These are phyloP conservation scores for Myxocyprinus asiaticus DNA, from an alignment of 2,113 vertebrate genomes.

Conservation along the genomic window DNA sequence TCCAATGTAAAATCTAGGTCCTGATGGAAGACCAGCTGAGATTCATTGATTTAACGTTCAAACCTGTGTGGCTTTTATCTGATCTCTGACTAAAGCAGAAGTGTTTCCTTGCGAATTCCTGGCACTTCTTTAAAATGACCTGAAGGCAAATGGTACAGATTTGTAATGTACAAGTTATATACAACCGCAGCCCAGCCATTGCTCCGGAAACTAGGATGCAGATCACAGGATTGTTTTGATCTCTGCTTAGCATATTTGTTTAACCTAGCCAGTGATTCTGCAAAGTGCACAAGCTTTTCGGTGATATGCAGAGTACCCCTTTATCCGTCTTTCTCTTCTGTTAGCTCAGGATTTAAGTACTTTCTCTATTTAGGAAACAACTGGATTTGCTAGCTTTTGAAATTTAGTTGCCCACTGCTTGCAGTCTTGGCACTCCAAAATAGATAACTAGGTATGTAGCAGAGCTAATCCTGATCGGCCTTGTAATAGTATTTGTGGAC, in stretches of 20 bases:
- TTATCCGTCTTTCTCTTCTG: slow-evolving; percentile 85
- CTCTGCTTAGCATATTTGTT: slow-evolving; percentile 87
- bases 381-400: slow-evolving; percentile 87
- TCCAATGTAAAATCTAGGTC: too few relatives aligned
- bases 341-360: slow-evolving; percentile 84
- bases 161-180: slow-evolving; percentile 81
- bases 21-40: too few relatives aligned
- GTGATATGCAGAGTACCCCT: slow-evolving; percentile 82
- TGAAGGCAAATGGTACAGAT: slow-evolving; percentile 82
- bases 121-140: slow-evolving; percentile 77
- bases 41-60: too few relatives aligned
- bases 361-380: slow-evolving; percentile 87
- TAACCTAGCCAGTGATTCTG: slow-evolving; percentile 86
- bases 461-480: slow-evolving; percentile 82
- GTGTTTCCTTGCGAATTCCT: slow-evolving; percentile 74
- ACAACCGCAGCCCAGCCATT: slow-evolving; percentile 81
- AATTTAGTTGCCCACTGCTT: slow-evolving; percentile 84
- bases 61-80: slow-evolving; percentile 64
- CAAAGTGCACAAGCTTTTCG: slow-evolving; percentile 82
- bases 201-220: slow-evolving; percentile 82
- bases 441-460: slow-evolving; percentile 85
- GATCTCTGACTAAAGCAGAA: slow-evolving; percentile 75
- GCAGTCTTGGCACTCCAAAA: slow-evolving; percentile 81
- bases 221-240: slow-evolving; percentile 88
- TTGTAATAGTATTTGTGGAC: slow-evolving; percentile 85